These are phyloP conservation scores for Phyllotreta cruciferae DNA, from an alignment of 2,888 invertebrate species.

Conservation along the genomic window DNA sequence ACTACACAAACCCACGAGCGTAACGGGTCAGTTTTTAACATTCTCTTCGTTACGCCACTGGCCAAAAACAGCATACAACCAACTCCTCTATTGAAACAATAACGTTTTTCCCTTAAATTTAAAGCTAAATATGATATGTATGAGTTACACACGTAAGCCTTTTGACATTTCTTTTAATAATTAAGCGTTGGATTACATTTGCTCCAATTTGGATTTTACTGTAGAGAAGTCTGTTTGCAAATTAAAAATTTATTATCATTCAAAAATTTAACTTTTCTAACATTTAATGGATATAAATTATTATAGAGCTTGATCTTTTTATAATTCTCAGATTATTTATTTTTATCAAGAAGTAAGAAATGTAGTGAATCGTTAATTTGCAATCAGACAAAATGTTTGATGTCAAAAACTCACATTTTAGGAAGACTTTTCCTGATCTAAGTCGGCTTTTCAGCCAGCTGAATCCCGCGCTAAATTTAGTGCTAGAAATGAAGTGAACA, in stretches of 20 bases:
- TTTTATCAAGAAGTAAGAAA: neutral
- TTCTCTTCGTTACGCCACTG: neutral
- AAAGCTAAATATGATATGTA: conserved; percentile 61
- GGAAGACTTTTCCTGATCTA: conserved; percentile 60
- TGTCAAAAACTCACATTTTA: conserved; percentile 54
- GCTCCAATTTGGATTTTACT: conserved; percentile 40
- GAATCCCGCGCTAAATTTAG: conserved; percentile 2
- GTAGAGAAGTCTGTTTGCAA: conserved; percentile 1
- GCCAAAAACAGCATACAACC: conserved; percentile 18
- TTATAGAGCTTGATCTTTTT: too few species aligned
- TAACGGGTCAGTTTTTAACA: neutral
- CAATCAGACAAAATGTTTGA: conserved; percentile 35
- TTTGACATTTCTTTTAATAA: conserved; percentile 49
- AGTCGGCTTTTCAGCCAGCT: conserved; percentile 17
- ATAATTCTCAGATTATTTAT: neutral
- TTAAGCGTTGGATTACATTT: conserved; percentile 40
- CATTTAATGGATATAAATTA: neutral
- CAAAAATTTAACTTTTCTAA: neutral
- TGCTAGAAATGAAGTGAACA: neutral
- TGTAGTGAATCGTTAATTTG: neutral
- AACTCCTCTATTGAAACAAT: conserved; percentile 3
- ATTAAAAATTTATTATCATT: neutral
- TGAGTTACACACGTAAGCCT: conserved; percentile 57
- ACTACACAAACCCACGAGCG: conserved; percentile 1
- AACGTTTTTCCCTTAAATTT: conserved; percentile 40